Evolutionary conservation across 2,113 vertebrate species (phyloP).

Genomic region (Callopanchax toddi): DNA sequence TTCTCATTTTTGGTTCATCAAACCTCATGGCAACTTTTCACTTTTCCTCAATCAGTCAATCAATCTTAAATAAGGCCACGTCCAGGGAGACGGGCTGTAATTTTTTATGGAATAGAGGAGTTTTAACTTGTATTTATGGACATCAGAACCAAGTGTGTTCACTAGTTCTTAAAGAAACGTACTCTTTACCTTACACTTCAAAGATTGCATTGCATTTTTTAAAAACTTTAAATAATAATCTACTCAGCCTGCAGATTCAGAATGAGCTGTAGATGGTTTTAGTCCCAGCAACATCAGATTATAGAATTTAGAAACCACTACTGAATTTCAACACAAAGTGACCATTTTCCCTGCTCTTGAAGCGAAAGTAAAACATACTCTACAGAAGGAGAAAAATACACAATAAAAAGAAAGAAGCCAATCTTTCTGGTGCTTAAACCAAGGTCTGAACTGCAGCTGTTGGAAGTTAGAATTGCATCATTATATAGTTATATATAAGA

Average conservation of each 20-base stretch:
- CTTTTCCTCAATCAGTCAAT: conserved; percentile 1
- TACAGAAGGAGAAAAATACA: not conserved
- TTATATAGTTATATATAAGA: conserved; percentile 37
- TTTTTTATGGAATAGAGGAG: too few species aligned
- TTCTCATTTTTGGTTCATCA: not conserved
- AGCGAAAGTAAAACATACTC: conserved; percentile 8
- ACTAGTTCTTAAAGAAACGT: too few species aligned
- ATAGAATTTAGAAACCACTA: too few species aligned
- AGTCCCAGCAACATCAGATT: too few species aligned
- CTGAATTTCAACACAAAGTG: not conserved
- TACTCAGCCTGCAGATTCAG: too few species aligned
- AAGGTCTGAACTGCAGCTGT: conserved; percentile 33
- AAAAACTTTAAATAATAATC: too few species aligned
- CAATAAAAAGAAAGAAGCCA: conserved; percentile 41
- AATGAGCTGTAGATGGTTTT: too few species aligned
- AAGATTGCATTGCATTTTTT: too few species aligned
- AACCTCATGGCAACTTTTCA: not conserved
- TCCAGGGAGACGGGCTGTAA: not conserved
- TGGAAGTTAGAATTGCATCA: conserved; percentile 44
- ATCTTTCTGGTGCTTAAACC: conserved; percentile 29
- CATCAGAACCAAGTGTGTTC: not conserved
- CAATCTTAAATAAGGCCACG: not conserved
- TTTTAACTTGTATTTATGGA: not conserved
- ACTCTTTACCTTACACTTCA: too few species aligned
- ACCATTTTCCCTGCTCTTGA: conserved; percentile 1